Evolutionary conservation across 2,797 vertebrate species (phyloP), one percentile per base, ranked within the genome.

Genomic region (Staurois parvus): DNA sequence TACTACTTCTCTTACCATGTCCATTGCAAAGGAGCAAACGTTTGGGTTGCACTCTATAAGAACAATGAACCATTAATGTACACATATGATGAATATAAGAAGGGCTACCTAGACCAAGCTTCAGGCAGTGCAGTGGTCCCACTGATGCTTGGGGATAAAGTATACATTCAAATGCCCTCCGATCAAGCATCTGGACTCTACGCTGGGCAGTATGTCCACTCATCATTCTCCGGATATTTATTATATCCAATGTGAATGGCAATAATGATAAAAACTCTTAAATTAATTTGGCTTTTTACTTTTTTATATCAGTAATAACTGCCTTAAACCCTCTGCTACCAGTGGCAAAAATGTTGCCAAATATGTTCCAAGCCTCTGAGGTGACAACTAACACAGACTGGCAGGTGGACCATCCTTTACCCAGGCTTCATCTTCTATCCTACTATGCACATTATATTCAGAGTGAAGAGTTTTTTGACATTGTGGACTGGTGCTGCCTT

Each of bases 51-150:
- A 0, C 92, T 99, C 85, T 98, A 96, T 94, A 98, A 96, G 92
- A 99, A 99, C 95, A 97, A 96, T 29, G 96, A 99, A 90, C 96
- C 98, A 0, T 91, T 99, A 45, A 99, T 99, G 97, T 99, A 99
- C 92, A 99, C 98, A 0, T 99, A 99, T 0, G 98, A 99, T 0
- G 98, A 99, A 90, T 98, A 97, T 93, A 98, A 97, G 90, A 99
- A 99, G 89, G 97, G 97, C 82, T 97, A 95, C 90, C 93, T 98
- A 90, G 98, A 99, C 92, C 98, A 99, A 93, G 98, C 98, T 0
- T 99, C 98, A 0, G 98, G 98, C 64, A 99, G 98, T 0, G 96
- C 97, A 0, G 97, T 99, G 24, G 94, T 99, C 81, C 96, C 95
- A 0, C 92, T 99, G 70, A 92, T 93, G 89, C 93, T 91, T 0